These are phyloP conservation scores for Hemicordylus capensis DNA, from an alignment of 2,113 vertebrate genomes.

Conservation along the genomic window DNA sequence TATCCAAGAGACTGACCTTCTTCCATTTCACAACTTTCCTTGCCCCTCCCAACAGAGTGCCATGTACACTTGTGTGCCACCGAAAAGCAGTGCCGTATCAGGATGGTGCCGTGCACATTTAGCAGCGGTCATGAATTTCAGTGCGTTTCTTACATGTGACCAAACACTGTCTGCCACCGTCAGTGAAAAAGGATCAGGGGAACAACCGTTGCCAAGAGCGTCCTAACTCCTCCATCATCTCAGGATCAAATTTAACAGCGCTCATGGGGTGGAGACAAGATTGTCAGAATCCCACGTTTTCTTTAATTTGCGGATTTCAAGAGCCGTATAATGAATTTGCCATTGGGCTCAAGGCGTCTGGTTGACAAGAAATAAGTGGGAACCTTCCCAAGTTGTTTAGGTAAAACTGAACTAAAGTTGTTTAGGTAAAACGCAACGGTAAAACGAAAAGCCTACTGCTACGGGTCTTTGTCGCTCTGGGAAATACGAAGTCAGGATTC, in stretches of 20 bases:
- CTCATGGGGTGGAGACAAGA: not conserved
- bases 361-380: not conserved
- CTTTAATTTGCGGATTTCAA: not conserved
- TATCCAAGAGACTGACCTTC: slow-evolving; percentile 45
- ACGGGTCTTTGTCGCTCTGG: not conserved
- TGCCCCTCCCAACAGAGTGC: slow-evolving; percentile 48
- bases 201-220: not conserved
- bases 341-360: accelerated
- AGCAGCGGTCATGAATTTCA: not conserved
- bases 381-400: not conserved
- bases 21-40: slow-evolving; percentile 62
- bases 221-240: not conserved
- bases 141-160: accelerated
- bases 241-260: slow-evolving; percentile 18
- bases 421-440: too few species aligned
- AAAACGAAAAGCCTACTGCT: too few species aligned
- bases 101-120: accelerated
- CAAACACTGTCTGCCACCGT: not conserved
- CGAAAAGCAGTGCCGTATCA: slow-evolving; percentile 24
- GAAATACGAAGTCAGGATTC: slow-evolving; percentile 5
- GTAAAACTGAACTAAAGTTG: not conserved
- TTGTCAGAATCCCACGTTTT: not conserved
- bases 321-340: not conserved
- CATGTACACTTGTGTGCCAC: slow-evolving; percentile 48
- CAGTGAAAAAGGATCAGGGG: slow-evolving; percentile 22